Conservation (phyloP, 2,797 vertebrate genomes). For the Melanotaenia nigrans region DNA sequence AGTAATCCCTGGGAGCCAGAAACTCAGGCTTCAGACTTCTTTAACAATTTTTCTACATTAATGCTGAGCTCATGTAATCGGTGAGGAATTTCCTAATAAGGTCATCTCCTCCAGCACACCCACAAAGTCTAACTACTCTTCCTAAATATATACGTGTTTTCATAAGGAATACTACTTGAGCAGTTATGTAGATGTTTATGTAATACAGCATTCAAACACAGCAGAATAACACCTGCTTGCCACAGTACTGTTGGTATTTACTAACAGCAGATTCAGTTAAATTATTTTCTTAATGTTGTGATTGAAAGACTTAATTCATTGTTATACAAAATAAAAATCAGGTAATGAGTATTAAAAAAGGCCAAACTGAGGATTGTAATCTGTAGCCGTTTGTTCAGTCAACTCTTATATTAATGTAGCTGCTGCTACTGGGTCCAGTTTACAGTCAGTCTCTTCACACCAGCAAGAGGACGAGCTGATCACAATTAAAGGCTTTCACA, state of each 20-base stretch:
- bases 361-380: neutral
- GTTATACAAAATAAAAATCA: neutral
- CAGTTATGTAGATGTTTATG: neutral
- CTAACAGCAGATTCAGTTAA: neutral
- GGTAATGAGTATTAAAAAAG: neutral
- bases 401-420: neutral
- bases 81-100: neutral
- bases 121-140: neutral
- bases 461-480: neutral
- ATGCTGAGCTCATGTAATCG: neutral
- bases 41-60: neutral
- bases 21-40: neutral
- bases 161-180: neutral
- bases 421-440: neutral
- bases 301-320: neutral
- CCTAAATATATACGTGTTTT: neutral
- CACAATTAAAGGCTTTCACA: neutral
- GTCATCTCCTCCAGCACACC: neutral
- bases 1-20: neutral
- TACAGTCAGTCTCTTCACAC: neutral
- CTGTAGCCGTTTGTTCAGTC: neutral
- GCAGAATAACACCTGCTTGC: neutral
- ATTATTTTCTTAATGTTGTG: neutral
- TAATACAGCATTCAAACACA: neutral
- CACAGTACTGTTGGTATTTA: neutral